Evolutionary conservation across 2,797 vertebrate genomes (phyloP).

Genomic region (Octomys mimax): DNA sequence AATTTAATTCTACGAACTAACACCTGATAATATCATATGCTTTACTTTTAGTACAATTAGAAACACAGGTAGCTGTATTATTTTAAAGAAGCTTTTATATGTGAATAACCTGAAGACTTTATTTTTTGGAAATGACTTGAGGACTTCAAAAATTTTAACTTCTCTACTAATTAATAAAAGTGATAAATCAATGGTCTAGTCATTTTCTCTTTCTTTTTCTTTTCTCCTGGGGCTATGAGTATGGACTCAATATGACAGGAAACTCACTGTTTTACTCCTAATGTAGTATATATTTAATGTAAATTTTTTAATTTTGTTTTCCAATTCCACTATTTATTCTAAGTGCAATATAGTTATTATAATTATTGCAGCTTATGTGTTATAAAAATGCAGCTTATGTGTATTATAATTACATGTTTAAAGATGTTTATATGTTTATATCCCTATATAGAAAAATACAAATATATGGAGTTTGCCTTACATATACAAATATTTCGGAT

Average conservation of each 20-base stretch:
- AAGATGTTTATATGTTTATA: not conserved
- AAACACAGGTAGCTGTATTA: not conserved
- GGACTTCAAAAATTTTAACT: conserved; percentile 31
- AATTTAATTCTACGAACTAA: not conserved
- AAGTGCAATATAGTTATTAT: conserved; percentile 3
- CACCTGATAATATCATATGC: not conserved
- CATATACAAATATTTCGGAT: not conserved
- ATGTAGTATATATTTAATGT: not conserved
- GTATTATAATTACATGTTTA: conserved; percentile 26
- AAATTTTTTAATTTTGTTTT: not conserved
- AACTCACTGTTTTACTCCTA: not conserved
- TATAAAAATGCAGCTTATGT: not conserved
- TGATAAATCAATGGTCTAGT: not conserved
- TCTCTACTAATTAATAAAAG: conserved; percentile 35
- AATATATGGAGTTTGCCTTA: not conserved
- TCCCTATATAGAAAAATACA: not conserved
- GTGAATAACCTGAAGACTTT: conserved; percentile 16
- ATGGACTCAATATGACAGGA: not conserved
- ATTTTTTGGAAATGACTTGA: not conserved
- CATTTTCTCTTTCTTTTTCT: not conserved
- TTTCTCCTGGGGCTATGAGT: not conserved
- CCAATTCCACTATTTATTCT: not conserved
- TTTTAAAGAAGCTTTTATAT: not conserved
- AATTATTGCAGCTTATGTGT: not conserved
- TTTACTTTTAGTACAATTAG: not conserved